Base-by-base conservation (phyloP, 2,797 vertebrate genomes). In the Pempheris klunzingeri region DNA sequence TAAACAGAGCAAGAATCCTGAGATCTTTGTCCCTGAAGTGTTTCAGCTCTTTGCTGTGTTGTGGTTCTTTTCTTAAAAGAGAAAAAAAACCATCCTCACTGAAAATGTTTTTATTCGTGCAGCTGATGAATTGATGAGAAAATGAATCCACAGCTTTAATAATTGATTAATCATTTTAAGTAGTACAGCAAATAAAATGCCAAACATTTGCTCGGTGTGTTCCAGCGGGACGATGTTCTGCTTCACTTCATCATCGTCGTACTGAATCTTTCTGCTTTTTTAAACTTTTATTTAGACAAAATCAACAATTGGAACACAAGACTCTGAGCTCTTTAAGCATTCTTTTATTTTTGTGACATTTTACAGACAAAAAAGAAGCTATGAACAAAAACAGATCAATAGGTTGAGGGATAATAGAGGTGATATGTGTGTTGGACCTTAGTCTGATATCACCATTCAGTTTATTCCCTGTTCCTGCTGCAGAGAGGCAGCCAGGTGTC, bases 401-500 rank as follows among this genome's bases (percentile, higher is more conserved):
- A 6, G 6, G 8, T n/a, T n/a, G n/a, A 26, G 34, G 4, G 14
- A 6, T 41, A 5, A 54, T 47, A 26, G 49, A 13, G 28, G 1
- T 7, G 5, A 49, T 49, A 22, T 3, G 6, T 20, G 14, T 58
- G 55, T 58, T 41, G 46, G 30, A 49, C 5, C 24, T 55, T 15
- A 44, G 10, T 67, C 20, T 43, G 36, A 52, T 30, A 5, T 57
- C n/a, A 28, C 26, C 22, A 32, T 61, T 85, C 49, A 36, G n/a
- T 75, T 44, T 34, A 53, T 82, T 76, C 14, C 68, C 59, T 57
- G 80, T 73, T 24, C 28, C 49, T 66, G 68, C 14, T 18, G 20
- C 43, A 1, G 28, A n/a, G 67, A 84, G 26, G 20, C 69, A 64
- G 70, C 36, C 5, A 70, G 60, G 66, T 55, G 80, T 76, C 80